These are phyloP conservation scores for Macrosteles quadrilineatus DNA, from an alignment of 1,140 invertebrate species.

Conservation along the genomic window DNA sequence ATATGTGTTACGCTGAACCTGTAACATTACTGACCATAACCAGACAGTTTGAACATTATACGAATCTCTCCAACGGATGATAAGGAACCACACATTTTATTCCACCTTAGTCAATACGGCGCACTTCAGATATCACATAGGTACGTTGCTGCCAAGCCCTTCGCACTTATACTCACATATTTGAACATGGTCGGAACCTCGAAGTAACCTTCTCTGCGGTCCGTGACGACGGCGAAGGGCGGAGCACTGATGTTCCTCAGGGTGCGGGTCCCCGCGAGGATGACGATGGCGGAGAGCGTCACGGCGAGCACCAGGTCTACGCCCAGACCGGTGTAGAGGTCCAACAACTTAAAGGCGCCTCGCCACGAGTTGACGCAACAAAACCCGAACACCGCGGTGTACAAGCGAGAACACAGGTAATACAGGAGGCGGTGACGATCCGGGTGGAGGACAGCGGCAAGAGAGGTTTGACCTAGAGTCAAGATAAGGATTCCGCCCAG, in stretches of 20 bases:
- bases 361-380: constrained; percentile 84
- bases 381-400: constrained; percentile 72
- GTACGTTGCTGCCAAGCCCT: too few species aligned
- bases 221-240: constrained; percentile 73
- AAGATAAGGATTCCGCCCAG: constrained; percentile 67
- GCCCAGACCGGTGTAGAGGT: constrained; percentile 66
- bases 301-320: constrained; percentile 57
- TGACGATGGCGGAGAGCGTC: constrained; percentile 59
- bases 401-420: constrained; percentile 70
- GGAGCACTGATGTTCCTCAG: constrained; percentile 79
- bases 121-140: too few species aligned
- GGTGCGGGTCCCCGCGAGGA: constrained; percentile 63
- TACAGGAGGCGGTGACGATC: constrained; percentile 66
- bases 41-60: too few species aligned
- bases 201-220: constrained; percentile 74
- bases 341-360: constrained; percentile 75
- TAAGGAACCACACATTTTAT: too few species aligned
- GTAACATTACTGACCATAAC: too few species aligned
- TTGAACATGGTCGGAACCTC: constrained; percentile 81
- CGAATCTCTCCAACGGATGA: too few species aligned
- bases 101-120: too few species aligned
- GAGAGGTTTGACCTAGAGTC: constrained; percentile 63
- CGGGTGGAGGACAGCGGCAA: constrained; percentile 63
- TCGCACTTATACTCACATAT: constrained; percentile 64
- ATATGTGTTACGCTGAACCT: too few species aligned